A percentile compares a stretch with the other conserved stretches of the same genome.
Evolutionary conservation across 1,140 invertebrate species (phyloP).

Genomic region (Aradophagus sp.): DNA sequence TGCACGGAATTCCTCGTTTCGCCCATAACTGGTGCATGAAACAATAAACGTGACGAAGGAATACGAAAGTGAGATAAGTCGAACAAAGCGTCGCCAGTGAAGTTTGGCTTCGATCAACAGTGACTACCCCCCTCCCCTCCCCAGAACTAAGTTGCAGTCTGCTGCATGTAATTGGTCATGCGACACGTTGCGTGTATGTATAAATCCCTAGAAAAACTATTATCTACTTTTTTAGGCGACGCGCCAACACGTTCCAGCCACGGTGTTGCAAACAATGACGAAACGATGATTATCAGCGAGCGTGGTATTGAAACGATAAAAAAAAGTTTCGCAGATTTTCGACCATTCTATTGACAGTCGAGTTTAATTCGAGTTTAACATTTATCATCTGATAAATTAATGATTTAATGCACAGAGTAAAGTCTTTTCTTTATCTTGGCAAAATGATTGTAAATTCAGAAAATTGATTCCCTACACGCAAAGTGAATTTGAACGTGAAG

Average conservation of each 20-base stretch:
- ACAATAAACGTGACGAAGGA: constrained; percentile 23
- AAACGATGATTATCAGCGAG: constrained; percentile 23
- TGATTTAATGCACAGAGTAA: too few relatives aligned
- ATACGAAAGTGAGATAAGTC: constrained; percentile 13
- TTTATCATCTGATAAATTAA: too few relatives aligned
- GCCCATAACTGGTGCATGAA: constrained; percentile 18
- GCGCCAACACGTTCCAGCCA: constrained; percentile 18
- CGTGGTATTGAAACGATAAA: background rate
- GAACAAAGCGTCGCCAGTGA: constrained; percentile 23
- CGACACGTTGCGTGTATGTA: constrained; percentile 37
- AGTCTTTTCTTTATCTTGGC: too few relatives aligned
- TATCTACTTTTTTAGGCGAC: constrained; percentile 33
- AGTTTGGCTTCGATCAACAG: constrained; percentile 23
- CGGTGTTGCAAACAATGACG: constrained; percentile 29
- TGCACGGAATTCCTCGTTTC: constrained; percentile 5
- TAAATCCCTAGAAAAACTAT: constrained; percentile 41
- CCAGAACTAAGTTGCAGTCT: constrained; percentile 6
- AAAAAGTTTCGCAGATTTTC: too few relatives aligned
- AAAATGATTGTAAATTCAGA: too few relatives aligned
- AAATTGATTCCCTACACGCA: too few relatives aligned
- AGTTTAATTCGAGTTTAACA: constrained; percentile 1
- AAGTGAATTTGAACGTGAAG: too few relatives aligned
- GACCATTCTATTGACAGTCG: background rate
- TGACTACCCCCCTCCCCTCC: constrained; percentile 6
- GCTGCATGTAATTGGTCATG: constrained; percentile 37